Evolutionary conservation across 2,888 invertebrate species (phyloP), one percentile per base, ranked within the genome.

Genomic region (Drosophila anomalipes): DNA sequence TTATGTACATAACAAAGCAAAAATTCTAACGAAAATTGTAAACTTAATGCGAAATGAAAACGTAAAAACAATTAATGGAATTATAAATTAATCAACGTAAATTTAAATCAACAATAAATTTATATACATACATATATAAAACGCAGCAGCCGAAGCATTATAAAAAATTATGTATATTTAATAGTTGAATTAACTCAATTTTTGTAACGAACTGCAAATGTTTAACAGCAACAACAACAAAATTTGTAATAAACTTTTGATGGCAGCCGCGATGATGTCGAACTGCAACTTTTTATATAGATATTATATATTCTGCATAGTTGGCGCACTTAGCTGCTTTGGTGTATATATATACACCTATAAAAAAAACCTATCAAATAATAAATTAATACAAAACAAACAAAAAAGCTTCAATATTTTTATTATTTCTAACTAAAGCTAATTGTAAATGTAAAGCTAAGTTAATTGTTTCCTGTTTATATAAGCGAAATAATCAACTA

Each of bases 11-110:
- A 87, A 88, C 77, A 73, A 84, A 70, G 76, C 58, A 75, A 65
- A 83, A 84, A 82, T 82, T 81, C 66, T 80, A 80, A 89, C 77
- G 74, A 82, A 89, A 83, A 87, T 83, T 81, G 74, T 83, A 88
- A 88, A 79, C 80, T 82, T 81, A 82, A 86, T 82, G 69, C 64
- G 65, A 86, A 63, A 72, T 44, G 73, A 56, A 49, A 70, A 83
- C 91, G 87, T 91, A 92, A 89, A 91, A 91, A 91, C 91, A 91
- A 85, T 87, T 82, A 90, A 90, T 87, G 92, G 92, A 92, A 86
- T 91, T 91, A 91, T 90, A 81, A 82, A 84, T 75, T 73, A 84
- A 82, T 72, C 70, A 71, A 83, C 64, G 58, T 83, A 82, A 81
- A 83, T 81, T 75, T 68, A 79, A 81, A 70, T 61, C 53, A 75